Percentiles rank a stretch among this genome's conserved stretches.
These are phyloP conservation scores for Isichthys henryi DNA, from an alignment of 2,113 vertebrate genomes.

Conservation along the genomic window DNA sequence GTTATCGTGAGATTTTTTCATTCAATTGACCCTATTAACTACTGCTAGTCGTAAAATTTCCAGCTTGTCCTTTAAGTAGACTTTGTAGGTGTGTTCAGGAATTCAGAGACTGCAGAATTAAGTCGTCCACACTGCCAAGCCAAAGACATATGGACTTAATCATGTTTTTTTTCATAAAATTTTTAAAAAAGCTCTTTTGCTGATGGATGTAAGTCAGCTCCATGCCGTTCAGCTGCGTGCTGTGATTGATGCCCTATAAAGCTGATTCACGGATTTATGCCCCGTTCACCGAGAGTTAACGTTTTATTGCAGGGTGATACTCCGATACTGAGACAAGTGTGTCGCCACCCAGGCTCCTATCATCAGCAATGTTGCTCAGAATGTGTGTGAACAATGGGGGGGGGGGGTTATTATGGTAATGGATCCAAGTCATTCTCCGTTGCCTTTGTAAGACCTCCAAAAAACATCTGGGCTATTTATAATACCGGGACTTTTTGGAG, in stretches of 20 bases:
- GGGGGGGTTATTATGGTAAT: not conserved
- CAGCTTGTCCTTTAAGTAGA: not conserved
- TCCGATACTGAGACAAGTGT: not conserved
- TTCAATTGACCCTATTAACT: not conserved
- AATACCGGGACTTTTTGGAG: not conserved
- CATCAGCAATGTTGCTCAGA: not conserved
- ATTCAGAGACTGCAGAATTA: not conserved
- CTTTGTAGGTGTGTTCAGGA: not conserved
- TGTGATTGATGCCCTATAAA: not conserved
- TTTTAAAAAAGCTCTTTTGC: no score
- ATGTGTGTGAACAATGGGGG: not conserved
- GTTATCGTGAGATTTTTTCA: not conserved
- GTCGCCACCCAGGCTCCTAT: not conserved
- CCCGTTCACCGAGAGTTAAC: not conserved
- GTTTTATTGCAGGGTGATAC: not conserved
- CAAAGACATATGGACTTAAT: not conserved
- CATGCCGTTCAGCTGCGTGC: not conserved
- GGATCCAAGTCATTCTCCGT: not conserved
- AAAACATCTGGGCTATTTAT: not conserved
- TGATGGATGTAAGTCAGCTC: not conserved
- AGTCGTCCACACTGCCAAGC: not conserved
- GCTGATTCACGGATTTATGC: not conserved
- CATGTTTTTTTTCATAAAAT: not conserved
- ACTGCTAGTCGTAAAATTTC: not conserved
- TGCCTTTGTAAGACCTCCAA: not conserved